These are phyloP conservation scores for Alentia gelatinosa DNA, from an alignment of 2,888 invertebrate species.

Conservation along the genomic window DNA sequence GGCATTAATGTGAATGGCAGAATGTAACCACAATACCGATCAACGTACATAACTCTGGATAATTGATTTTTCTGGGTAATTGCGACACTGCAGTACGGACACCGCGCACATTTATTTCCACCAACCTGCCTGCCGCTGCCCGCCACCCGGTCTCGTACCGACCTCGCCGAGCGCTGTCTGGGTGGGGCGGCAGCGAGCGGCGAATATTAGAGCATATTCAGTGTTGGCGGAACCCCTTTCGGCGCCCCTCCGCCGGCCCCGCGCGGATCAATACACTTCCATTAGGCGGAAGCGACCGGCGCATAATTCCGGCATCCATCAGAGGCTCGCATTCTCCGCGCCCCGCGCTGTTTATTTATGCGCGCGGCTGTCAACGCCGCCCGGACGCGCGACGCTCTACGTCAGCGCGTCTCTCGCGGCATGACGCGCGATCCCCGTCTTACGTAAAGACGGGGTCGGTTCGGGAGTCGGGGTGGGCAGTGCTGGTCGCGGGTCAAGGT, in stretches of 20 bases:
- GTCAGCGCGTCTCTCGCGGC: not conserved
- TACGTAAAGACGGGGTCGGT: not conserved
- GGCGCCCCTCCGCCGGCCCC: not conserved
- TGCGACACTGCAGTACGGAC: not conserved
- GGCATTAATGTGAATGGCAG: no score
- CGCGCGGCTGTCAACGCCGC: not conserved
- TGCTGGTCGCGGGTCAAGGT: not conserved
- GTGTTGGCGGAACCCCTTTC: not conserved
- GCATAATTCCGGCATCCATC: slow-evolving; percentile 32
- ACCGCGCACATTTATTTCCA: not conserved
- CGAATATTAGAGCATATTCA: not conserved
- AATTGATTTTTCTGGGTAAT: not conserved
- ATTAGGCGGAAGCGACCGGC: slow-evolving; percentile 5
- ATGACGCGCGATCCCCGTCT: no score
- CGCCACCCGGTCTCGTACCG: no score
- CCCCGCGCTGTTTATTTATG: slow-evolving; percentile 27
- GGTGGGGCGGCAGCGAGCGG: not conserved
- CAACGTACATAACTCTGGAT: not conserved
- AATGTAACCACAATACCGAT: no score
- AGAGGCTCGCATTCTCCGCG: slow-evolving; percentile 33
- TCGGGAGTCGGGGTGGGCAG: not conserved
- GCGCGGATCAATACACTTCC: slow-evolving; percentile 33
- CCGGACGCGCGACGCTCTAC: no score
- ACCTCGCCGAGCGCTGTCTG: no score
- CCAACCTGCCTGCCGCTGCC: not conserved